Conservation (phyloP, 2,797 vertebrate species). For the Cichlasoma orientale region DNA sequence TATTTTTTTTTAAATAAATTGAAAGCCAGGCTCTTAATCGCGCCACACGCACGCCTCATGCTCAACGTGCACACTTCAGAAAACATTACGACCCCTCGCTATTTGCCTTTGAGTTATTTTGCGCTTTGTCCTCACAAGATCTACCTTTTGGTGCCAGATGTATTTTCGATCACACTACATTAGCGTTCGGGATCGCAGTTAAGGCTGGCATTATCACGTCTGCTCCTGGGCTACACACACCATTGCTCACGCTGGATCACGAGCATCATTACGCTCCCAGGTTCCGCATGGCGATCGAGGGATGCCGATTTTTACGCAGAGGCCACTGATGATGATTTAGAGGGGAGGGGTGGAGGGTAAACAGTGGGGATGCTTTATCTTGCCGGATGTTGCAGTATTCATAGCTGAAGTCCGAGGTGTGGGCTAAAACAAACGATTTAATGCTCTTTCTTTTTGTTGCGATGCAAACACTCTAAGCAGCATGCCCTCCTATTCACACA, state of each 20-base stretch:
- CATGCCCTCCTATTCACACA: constrained; percentile 25
- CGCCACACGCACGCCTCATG: constrained; percentile 26
- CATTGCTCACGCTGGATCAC: constrained; percentile 31
- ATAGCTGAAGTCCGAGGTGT: constrained; percentile 27
- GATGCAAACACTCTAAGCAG: constrained; percentile 23
- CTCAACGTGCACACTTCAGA: constrained; percentile 10
- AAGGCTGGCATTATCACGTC: constrained; percentile 45
- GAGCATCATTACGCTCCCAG: constrained; percentile 41
- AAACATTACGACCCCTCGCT: not conserved
- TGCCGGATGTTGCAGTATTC: constrained; percentile 25
- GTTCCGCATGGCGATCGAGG: constrained; percentile 47
- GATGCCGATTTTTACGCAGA: constrained; percentile 58
- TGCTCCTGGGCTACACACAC: constrained; percentile 38
- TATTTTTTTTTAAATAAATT: constrained; percentile 17
- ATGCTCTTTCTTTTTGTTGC: constrained; percentile 24
- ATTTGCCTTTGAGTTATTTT: not conserved
- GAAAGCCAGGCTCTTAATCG: constrained; percentile 39
- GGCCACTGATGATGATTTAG: constrained; percentile 30
- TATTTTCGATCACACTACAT: constrained; percentile 31
- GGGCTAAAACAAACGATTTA: constrained; percentile 17
- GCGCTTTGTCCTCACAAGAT: not conserved
- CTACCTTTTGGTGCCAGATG: constrained; percentile 2
- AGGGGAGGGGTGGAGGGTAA: not conserved
- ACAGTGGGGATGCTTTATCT: not conserved
- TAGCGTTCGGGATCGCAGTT: constrained; percentile 29